These are phyloP conservation scores for Sapajus apella DNA, from an alignment of 2,113 vertebrate genomes.

Conservation along the genomic window DNA sequence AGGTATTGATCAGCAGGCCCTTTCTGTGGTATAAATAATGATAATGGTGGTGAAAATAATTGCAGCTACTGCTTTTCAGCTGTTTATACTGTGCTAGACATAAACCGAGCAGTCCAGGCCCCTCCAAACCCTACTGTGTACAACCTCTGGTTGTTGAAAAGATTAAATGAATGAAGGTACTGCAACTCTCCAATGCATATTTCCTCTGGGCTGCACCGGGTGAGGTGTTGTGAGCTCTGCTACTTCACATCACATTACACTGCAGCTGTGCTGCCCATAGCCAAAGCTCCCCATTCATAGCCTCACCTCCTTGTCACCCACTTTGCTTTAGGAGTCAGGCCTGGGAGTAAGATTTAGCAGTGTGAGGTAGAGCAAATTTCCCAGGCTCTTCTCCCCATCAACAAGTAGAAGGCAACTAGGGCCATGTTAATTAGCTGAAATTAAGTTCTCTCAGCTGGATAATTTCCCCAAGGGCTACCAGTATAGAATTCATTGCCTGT, in stretches of 20 bases:
- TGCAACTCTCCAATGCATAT: neutral
- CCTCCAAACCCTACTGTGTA: neutral
- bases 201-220: neutral
- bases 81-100: neutral
- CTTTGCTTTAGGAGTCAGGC: neutral
- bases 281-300: neutral
- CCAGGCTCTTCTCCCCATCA: neutral
- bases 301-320: neutral
- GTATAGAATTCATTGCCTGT: slow-evolving; percentile 56
- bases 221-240: neutral
- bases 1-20: neutral
- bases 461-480: neutral
- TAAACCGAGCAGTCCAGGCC: neutral
- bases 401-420: neutral
- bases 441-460: slow-evolving; percentile 42
- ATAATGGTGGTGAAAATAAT: neutral
- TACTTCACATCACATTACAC: neutral
- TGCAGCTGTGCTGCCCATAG: neutral
- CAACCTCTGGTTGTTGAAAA: neutral
- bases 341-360: slow-evolving; percentile 5
- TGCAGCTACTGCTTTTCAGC: neutral
- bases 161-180: slow-evolving; percentile 8
- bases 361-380: neutral
- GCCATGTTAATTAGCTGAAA: slow-evolving; percentile 20
- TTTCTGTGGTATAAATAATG: slow-evolving; percentile 39